Conservation (phyloP, 1,140 invertebrate genomes). For the Eueides isabella region DNA sequence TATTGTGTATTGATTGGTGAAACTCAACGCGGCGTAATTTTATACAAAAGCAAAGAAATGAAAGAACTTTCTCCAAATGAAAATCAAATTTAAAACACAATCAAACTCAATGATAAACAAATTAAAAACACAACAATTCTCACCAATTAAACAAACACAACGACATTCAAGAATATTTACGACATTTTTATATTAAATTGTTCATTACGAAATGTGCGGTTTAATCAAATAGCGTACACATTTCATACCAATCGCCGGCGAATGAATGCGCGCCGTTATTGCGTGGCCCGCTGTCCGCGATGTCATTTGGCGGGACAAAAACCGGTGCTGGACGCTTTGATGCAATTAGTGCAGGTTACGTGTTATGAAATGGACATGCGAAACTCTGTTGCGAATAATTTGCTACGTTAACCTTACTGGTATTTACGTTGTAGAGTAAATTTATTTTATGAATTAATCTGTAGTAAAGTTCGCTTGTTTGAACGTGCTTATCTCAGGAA, state of each 20-base stretch:
- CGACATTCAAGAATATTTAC: neutral
- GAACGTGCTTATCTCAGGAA: too few species aligned
- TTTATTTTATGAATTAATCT: slow-evolving; percentile 16
- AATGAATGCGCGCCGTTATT: slow-evolving; percentile 34
- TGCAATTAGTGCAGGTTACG: slow-evolving; percentile 36
- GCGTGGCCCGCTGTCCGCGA: slow-evolving; percentile 20
- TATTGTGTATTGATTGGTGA: too few species aligned
- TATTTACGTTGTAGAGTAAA: slow-evolving; percentile 26
- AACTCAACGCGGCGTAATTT: too few species aligned
- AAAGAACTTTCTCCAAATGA: too few species aligned
- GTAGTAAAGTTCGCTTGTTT: too few species aligned
- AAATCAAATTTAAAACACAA: too few species aligned
- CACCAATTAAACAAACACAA: neutral
- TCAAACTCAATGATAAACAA: too few species aligned
- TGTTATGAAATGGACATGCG: slow-evolving; percentile 27
- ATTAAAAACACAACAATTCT: too few species aligned
- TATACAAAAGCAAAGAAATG: too few species aligned
- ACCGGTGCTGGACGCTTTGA: slow-evolving; percentile 30
- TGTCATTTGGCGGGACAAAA: slow-evolving; percentile 37
- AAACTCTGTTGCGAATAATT: slow-evolving; percentile 25
- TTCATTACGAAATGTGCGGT: slow-evolving; percentile 23
- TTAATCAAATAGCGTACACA: slow-evolving; percentile 26
- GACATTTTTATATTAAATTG: slow-evolving; percentile 4
- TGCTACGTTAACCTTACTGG: slow-evolving; percentile 7
- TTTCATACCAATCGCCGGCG: slow-evolving; percentile 25